A percentile compares a stretch with the other conserved stretches of the same genome.
Evolutionary conservation across 2,888 invertebrate genomes (phyloP).

Genomic region (Pristionchus arcanus): DNA sequence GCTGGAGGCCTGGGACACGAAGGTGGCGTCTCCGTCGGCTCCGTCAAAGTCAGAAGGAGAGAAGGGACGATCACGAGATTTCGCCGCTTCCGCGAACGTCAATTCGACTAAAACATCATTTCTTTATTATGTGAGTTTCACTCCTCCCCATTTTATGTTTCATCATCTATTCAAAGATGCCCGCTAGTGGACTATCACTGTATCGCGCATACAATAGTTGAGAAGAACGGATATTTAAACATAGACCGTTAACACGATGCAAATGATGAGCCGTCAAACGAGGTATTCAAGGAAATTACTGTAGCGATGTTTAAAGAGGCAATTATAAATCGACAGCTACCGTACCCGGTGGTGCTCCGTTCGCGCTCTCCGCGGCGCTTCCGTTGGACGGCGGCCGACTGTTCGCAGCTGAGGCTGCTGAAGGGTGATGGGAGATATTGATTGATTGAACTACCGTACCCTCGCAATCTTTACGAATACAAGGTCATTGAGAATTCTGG

Average conservation of each 20-base stretch:
- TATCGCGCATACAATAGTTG: no score
- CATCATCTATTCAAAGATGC: no score
- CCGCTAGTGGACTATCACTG: no score
- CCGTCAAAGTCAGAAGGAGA: slow-evolving; percentile 60
- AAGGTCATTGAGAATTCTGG: no score
- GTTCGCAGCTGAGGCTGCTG: neutral
- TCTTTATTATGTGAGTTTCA: no score
- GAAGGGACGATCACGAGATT: slow-evolving; percentile 55
- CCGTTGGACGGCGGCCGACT: slow-evolving; percentile 4
- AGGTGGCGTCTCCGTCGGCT: slow-evolving; percentile 37
- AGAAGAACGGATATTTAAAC: no score
- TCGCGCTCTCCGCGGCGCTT: neutral
- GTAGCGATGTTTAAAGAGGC: no score
- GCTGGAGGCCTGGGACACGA: slow-evolving; percentile 2
- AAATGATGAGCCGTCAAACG: no score
- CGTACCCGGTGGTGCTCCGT: neutral
- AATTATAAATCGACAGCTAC: neutral
- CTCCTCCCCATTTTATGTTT: no score
- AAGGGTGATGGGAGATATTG: neutral
- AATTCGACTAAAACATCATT: neutral
- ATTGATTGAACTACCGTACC: no score
- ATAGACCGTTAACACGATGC: no score
- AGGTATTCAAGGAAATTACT: neutral
- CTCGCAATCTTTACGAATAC: no score
- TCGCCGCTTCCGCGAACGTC: neutral